Conservation (phyloP, 2,113 vertebrate species). For the Neogobius melanostomus region DNA sequence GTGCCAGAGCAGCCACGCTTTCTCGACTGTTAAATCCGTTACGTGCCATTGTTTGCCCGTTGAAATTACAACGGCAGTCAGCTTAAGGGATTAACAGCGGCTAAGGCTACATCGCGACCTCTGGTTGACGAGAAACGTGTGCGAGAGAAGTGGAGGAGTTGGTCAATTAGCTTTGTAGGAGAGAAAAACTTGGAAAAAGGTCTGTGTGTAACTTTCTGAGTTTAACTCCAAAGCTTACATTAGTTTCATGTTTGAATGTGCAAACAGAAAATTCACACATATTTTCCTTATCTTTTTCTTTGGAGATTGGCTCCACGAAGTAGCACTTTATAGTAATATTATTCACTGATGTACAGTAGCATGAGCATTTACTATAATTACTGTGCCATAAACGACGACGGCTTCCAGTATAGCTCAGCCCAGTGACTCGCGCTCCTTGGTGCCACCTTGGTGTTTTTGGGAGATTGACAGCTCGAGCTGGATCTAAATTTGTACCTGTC, state of each 20-base stretch:
- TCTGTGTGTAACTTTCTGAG: too few species aligned
- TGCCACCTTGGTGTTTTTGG: neutral
- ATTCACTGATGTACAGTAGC: too few species aligned
- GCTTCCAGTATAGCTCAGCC: neutral
- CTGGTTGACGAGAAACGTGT: conserved; percentile 27
- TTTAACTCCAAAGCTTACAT: too few species aligned
- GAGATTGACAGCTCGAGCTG: neutral
- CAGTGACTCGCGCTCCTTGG: neutral
- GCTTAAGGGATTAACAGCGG: conserved; percentile 57
- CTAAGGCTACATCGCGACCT: conserved; percentile 46
- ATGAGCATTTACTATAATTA: too few species aligned
- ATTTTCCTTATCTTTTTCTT: too few species aligned
- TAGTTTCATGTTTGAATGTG: too few species aligned
- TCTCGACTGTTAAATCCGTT: conserved; percentile 34
- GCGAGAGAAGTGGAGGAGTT: neutral
- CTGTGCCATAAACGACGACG: neutral
- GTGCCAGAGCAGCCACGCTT: conserved; percentile 19
- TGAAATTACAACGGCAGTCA: conserved; percentile 45
- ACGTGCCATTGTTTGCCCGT: conserved; percentile 45
- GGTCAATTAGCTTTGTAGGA: too few species aligned
- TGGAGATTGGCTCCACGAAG: too few species aligned
- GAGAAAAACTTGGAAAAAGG: too few species aligned
- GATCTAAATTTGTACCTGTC: neutral
- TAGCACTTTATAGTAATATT: too few species aligned
- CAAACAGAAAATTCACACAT: too few species aligned